Evolutionary conservation across 2,113 vertebrate species (phyloP), one percentile per base, ranked within the genome.

Genomic region (Nettapus auritus): DNA sequence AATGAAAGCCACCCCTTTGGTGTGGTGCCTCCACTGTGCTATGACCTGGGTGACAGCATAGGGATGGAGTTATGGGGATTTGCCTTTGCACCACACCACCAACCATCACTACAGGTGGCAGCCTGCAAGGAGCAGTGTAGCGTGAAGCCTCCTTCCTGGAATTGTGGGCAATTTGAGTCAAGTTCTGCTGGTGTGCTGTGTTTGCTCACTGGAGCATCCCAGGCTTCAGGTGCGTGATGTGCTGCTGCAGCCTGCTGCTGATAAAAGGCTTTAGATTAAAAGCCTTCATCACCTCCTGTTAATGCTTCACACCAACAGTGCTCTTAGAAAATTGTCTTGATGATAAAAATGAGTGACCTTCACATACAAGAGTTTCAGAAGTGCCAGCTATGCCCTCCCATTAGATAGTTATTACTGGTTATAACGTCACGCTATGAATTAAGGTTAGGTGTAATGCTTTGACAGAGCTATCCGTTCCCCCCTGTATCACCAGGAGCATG

Each of bases 321-420:
- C 64, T 87, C 88, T 92, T 88, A 66, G 79, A 91, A 90, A 84
- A 93, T 85, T 95, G 82, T 81, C 79, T 89, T 3, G 8, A 69
- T 91, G 85, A 96, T 91, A 79, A 94, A 93, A 97, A 86, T 44
- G 86, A 42, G 34, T 75, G 94, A 94, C 93, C 80, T 96, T 95
- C 86, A 88, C 68, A 79, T 63, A 50, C 36, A 28, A 33, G 78
- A 86, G 75, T 87, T 88, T 80, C 74, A 36, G 38, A 88, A 89
- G 82, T 31, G 59, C 69, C 70, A 88, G 75, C 40, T 79, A 42
- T 93, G 69, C 80, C 70, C 64, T 91, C 86, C 86, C 55, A 42
- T 90, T 96, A 88, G 62, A 62, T 92, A 89, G 79, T 86, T 91
- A 94, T 94, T 94, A 76, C 57, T 0, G 1, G 53, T 63, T 90